phyloP scores from a whole-genome alignment of 2,797 vertebrate genomes.

The Pelobates cultripes region DNA sequence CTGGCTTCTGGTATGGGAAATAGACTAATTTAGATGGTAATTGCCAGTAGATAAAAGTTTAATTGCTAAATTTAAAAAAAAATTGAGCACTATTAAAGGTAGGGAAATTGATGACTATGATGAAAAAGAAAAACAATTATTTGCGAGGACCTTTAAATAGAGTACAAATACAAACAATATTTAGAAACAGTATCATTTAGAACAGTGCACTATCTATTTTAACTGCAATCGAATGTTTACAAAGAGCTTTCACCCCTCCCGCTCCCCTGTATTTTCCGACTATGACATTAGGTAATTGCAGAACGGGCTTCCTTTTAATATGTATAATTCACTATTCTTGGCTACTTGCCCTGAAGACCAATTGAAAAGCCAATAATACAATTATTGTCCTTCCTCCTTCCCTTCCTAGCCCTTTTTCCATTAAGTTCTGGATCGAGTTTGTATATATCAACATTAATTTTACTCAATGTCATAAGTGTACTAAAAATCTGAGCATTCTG shows the following conservation, averaged over 20 bases:
- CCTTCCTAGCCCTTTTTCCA: conserved; percentile 10
- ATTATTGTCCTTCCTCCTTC: conserved; percentile 15
- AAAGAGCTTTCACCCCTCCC: conserved; percentile 14
- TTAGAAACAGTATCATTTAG: not conserved
- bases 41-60: too few species aligned
- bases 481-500: not conserved
- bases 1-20: too few species aligned
- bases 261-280: not conserved
- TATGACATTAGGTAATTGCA: conserved; percentile 34
- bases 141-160: too few species aligned
- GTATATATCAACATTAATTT: conserved; percentile 30
- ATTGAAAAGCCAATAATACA: conserved; percentile 28
- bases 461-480: not conserved
- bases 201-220: not conserved
- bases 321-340: conserved; percentile 47
- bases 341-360: conserved; percentile 14
- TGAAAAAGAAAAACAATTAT: too few species aligned
- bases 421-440: conserved; percentile 27
- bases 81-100: too few species aligned
- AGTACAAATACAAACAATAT: too few species aligned
- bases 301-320: conserved; percentile 37
- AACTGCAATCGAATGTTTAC: conserved; percentile 37
- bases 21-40: too few species aligned
- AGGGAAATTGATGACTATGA: too few species aligned
- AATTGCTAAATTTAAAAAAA: too few species aligned